Evolutionary conservation across 2,797 vertebrate species (phyloP), one percentile per base, ranked within the genome.

Genomic region (Synanceia verrucosa): DNA sequence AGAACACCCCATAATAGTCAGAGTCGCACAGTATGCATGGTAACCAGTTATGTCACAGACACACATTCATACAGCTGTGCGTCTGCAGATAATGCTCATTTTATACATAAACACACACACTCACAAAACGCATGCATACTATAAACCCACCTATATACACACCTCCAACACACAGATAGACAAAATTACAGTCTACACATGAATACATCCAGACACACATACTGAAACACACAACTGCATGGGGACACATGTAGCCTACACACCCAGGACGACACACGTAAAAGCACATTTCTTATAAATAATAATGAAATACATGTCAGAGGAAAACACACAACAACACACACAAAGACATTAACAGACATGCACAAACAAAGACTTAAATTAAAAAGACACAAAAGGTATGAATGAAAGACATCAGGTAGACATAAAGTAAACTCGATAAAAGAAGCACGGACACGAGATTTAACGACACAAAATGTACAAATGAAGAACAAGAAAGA

Each of bases 1-100:
- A 94, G 92, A 92, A 93, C 92, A 93, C 84, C 89, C 90, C 90
- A 93, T 94, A 92, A 92, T 93, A 92, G 77, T 83, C 84, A 68
- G 74, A 86, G 87, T 80, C 67, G 70, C 86, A 84, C 87, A 82
- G 92, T 93, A 84, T 89, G 89, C 89, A 94, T 92, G 88, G 92
- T 77, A 92, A 94, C 90, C 81, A 83, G 86, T 92, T 92, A 87
- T 91, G 90, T 91, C 87, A 90, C 86, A 88, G 90, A 88, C 52
- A 64, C 43, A 50, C 37, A 65, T 14, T n/a, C 46, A 65, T 48
- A 64, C 51, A 68, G 51, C 33, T 62, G 64, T 72, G 56, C 57
- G 65, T 73, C 36, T 76, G 44, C 65, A 57, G 59, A 66, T 71
- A 71, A 66, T 43, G 21, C 63, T 69, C 16, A 31, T 74, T 65